phyloP scores from a whole-genome alignment of 2,113 vertebrate genomes.

The Rhadina sibilatrix region DNA sequence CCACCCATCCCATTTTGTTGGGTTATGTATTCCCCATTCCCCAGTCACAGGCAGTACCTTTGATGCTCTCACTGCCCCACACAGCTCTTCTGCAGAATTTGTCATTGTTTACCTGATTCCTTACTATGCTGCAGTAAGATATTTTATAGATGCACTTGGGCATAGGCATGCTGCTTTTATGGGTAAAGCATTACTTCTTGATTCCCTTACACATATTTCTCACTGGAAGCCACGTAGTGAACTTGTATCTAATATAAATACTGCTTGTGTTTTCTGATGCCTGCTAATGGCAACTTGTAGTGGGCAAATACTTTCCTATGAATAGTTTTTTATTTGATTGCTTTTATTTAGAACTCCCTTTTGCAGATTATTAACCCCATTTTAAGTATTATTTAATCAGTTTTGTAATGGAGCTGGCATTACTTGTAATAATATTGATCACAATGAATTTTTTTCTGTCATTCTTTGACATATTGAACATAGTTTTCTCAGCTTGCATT shows the following conservation, averaged over 20 bases:
- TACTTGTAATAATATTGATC: constrained; percentile 10
- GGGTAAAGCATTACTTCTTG: background rate
- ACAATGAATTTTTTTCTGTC: background rate
- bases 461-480: background rate
- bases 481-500: background rate
- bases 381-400: background rate
- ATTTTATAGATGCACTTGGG: background rate
- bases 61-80: fast-evolving
- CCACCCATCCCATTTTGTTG: fast-evolving
- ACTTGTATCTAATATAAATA: background rate
- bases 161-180: background rate
- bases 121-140: background rate
- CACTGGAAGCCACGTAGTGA: background rate
- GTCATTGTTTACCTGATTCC: background rate
- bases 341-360: background rate
- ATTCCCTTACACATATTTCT: background rate
- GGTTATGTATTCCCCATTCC: background rate
- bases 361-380: background rate
- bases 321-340: background rate
- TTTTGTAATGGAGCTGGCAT: background rate
- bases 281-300: background rate
- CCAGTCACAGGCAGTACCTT: fast-evolving
- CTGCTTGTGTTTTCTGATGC: background rate
- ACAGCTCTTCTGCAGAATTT: background rate
- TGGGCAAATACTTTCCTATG: background rate